These are phyloP conservation scores for Notolabrus celidotus DNA, from an alignment of 2,797 vertebrate genomes.

Conservation along the genomic window DNA sequence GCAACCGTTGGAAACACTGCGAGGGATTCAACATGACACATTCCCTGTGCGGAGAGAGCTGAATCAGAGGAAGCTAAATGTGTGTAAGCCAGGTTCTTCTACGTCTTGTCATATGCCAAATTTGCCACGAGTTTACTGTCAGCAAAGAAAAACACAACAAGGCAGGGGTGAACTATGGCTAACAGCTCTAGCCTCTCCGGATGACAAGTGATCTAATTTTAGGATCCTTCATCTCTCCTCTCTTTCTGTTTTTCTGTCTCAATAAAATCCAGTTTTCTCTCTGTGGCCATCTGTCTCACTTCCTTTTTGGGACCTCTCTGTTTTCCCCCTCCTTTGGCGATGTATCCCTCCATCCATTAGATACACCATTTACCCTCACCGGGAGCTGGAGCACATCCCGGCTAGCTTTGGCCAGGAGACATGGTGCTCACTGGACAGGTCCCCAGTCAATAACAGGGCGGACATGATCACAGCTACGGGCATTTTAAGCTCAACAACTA, in stretches of 20 bases:
- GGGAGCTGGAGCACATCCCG: neutral
- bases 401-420: neutral
- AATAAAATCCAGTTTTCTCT: conserved; percentile 12
- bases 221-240: conserved; percentile 4
- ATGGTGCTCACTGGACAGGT: neutral
- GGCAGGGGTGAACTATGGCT: neutral
- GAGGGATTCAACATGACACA: conserved; percentile 15
- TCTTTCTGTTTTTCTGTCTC: conserved; percentile 20
- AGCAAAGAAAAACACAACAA: conserved; percentile 3
- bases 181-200: neutral
- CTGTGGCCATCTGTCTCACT: conserved; percentile 4
- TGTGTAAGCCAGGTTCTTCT: conserved; percentile 9
- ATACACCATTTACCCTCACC: neutral
- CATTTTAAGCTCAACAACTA: neutral
- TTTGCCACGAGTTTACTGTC: conserved; percentile 1
- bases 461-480: neutral
- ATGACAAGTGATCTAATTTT: conserved; percentile 19
- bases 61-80: conserved; percentile 26
- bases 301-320: neutral
- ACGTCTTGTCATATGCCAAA: conserved; percentile 27
- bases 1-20: conserved; percentile 15
- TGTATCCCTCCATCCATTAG: neutral
- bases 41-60: conserved; percentile 9
- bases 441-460: neutral
- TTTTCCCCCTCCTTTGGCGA: neutral